A percentile compares a stretch with the other conserved stretches of the same genome.
Conservation (phyloP, 2,113 vertebrate genomes). For the Erythrocebus patas region DNA sequence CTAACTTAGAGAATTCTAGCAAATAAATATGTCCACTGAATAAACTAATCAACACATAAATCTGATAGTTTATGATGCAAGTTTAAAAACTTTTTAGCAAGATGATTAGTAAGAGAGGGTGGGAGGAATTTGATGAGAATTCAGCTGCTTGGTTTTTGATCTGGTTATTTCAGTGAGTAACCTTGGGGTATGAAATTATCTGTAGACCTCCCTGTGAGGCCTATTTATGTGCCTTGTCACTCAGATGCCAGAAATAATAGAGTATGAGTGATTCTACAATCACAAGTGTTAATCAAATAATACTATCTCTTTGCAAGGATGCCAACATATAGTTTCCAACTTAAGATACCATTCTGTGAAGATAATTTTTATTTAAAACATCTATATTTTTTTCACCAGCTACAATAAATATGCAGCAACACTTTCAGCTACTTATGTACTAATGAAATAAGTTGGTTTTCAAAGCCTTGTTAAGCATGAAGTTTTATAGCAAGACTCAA, state of each 20-base stretch:
- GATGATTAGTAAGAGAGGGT: not conserved
- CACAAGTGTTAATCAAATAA: conserved; percentile 23
- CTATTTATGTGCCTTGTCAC: not conserved
- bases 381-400: conserved; percentile 17
- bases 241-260: not conserved
- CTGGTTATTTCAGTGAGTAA: not conserved
- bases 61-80: not conserved
- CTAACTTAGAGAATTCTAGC: not conserved
- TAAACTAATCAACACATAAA: conserved; percentile 15
- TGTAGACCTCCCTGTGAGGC: not conserved
- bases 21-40: not conserved
- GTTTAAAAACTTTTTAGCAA: not conserved
- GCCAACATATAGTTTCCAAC: not conserved
- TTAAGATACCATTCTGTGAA: conserved; percentile 22
- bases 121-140: not conserved
- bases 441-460: conserved; percentile 63
- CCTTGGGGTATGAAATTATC: not conserved
- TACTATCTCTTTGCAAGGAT: not conserved
- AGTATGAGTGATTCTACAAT: not conserved
- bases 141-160: not conserved
- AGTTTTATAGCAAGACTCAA: conserved; percentile 45
- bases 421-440: conserved; percentile 48
- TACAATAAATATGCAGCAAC: conserved; percentile 45
- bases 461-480: conserved; percentile 47
- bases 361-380: conserved; percentile 41